Evolutionary conservation across 2,113 vertebrate species (phyloP), one percentile per base, ranked within the genome.

Genomic region (Orthochromis indermauri): DNA sequence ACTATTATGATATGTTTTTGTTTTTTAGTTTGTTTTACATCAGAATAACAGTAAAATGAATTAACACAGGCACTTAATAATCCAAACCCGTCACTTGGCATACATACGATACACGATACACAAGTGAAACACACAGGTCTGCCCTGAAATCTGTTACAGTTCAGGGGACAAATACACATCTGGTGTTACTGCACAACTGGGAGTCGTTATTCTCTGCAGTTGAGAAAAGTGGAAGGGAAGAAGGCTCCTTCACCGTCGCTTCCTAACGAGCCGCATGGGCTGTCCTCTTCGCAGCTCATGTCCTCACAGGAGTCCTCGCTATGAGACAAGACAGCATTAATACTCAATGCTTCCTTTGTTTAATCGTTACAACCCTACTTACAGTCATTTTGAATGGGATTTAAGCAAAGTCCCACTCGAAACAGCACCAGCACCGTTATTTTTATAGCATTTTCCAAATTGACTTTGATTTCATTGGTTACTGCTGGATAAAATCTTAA

Each of bases 281-380:
- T 97, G 90, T 99, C 98, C 91, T 98, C 98, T 47, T 97, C 97
- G 8, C 97, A 97, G 92, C 98, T 99, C 96, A 98, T 96, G 71
- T 99, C 98, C 95, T 98, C 98, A 85, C 96, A 96, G 28, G 97
- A 99, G 91, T 99, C 98, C 92, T 99, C 98, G 19, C 98, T 99
- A 49, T 1, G 19, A 87, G 21, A 84, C 9, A 88, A 82, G 53
- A 86, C 0, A 33, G 2, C 9, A n/a, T 59, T 86, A 85, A 45
- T 11, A 49, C 14, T 68, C 16, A 10, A 11, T 31, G 47, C 8
- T 82, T 24, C 37, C n/a, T 10, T 16, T 24, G 24, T 78, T 31
- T 31, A 49, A 31, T 78, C 1, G 5, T 78, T 31, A 78, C 24
- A 73, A 7, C 8, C n/a, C 33, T 71, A 42, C 21, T 45, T 45